Evolutionary conservation across 2,888 invertebrate species (phyloP), one percentile per base, ranked within the genome.

Genomic region (Caenorhabditis drosophilae): DNA sequence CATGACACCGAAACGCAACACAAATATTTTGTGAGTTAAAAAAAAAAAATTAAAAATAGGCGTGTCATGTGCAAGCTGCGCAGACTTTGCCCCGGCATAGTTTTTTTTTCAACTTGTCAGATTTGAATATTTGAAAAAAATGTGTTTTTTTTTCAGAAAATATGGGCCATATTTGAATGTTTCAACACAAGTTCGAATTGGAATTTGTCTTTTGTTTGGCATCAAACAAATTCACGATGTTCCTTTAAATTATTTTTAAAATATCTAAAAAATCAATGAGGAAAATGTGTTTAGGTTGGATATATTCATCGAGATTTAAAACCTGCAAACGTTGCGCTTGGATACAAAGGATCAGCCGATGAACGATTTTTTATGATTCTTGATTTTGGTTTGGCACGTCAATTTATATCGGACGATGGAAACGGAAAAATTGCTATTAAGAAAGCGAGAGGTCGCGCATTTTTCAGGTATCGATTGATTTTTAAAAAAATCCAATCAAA

Each of bases 221-320:
- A 56, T 76, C 41, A 77, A 77, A 47, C 75, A 76, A 49, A 54
- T 78, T 7, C 78, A 78, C 40, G 76, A n/a, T n/a, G n/a, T n/a
- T n/a, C n/a, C n/a, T n/a, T n/a, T n/a, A n/a, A n/a, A n/a, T n/a
- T n/a, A n/a, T n/a, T n/a, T n/a, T n/a, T n/a, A n/a, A n/a, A n/a
- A n/a, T n/a, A n/a, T n/a, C n/a, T n/a, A n/a, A n/a, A n/a, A n/a
- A n/a, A n/a, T n/a, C n/a, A n/a, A n/a, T n/a, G n/a, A n/a, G n/a
- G n/a, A n/a, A n/a, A n/a, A n/a, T n/a, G n/a, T n/a, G n/a, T n/a
- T n/a, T n/a, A n/a, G n/a, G n/a, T n/a, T n/a, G n/a, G n/a, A n/a
- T n/a, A n/a, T n/a, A n/a, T n/a, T n/a, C n/a, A n/a, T n/a, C n/a
- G n/a, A n/a, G n/a, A n/a, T n/a, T n/a, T 75, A 40, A 75, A 75